Conservation (phyloP, 2,888 invertebrate genomes). For the Apamea epomidion region DNA sequence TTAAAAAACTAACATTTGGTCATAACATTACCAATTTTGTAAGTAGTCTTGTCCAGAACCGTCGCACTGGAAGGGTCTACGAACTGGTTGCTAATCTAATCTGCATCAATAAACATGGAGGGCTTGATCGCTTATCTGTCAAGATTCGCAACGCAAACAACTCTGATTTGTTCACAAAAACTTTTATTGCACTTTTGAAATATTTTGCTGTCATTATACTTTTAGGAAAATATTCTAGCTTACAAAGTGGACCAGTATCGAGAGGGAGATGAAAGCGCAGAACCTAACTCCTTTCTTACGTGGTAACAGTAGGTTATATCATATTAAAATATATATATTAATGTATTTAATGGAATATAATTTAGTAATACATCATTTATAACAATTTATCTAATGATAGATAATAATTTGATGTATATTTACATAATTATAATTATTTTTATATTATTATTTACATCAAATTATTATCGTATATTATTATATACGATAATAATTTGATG, state of each 20-base stretch:
- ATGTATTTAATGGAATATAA: no score
- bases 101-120: conserved; percentile 52
- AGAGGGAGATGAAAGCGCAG: no score
- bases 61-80: conserved; percentile 14
- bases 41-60: neutral
- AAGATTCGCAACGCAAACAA: conserved; percentile 64
- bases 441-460: no score
- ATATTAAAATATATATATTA: no score
- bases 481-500: no score
- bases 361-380: no score
- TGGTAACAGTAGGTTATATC: no score
- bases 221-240: neutral
- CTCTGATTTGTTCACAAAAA: conserved; percentile 54
- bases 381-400: no score
- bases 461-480: no score
- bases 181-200: conserved; percentile 30
- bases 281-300: no score
- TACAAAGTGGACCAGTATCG: neutral
- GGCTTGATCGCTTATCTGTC: conserved; percentile 57
- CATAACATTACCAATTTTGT: neutral
- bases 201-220: neutral
- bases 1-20: neutral
- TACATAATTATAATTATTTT: no score
- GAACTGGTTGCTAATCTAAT: conserved; percentile 55
- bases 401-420: no score